Conservation (phyloP, 2,113 vertebrate species). For the Forbesichthys agassizii region DNA sequence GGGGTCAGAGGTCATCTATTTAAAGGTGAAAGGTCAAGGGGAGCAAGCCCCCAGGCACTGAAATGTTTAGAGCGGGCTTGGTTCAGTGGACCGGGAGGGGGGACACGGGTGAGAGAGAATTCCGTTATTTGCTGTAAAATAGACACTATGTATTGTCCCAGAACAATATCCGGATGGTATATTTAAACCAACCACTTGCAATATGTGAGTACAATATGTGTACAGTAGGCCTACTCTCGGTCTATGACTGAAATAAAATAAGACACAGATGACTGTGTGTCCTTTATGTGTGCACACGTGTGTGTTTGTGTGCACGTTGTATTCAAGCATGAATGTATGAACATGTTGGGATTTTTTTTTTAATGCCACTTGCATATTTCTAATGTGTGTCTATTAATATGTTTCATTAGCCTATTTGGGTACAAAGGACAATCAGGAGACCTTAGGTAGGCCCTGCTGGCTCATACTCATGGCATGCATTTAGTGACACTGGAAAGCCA, state of each 20-base stretch:
- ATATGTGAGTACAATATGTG: too few relatives aligned
- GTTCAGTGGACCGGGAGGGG: background rate
- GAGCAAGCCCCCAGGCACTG: conserved; percentile 45
- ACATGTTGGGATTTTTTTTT: background rate
- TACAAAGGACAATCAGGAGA: too few relatives aligned
- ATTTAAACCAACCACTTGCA: too few relatives aligned
- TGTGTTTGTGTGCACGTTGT: background rate
- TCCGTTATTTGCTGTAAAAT: background rate
- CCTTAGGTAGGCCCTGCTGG: too few relatives aligned
- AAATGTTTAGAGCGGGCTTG: conserved; percentile 34
- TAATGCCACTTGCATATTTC: conserved; percentile 15
- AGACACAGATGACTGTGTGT: too few relatives aligned
- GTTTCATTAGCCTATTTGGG: conserved; percentile 5
- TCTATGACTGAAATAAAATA: too few relatives aligned
- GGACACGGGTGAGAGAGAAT: background rate
- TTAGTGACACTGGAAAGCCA: too few relatives aligned
- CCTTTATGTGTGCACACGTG: background rate
- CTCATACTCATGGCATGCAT: too few relatives aligned
- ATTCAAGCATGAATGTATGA: conserved; percentile 17
- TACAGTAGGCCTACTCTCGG: too few relatives aligned
- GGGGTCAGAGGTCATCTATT: conserved; percentile 52
- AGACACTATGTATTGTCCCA: too few relatives aligned
- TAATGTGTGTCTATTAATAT: background rate
- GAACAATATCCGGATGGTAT: too few relatives aligned
- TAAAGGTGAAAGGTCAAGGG: conserved; percentile 48